Evolutionary conservation across 2,113 vertebrate genomes (phyloP).

Genomic region (Meriones unguiculatus): DNA sequence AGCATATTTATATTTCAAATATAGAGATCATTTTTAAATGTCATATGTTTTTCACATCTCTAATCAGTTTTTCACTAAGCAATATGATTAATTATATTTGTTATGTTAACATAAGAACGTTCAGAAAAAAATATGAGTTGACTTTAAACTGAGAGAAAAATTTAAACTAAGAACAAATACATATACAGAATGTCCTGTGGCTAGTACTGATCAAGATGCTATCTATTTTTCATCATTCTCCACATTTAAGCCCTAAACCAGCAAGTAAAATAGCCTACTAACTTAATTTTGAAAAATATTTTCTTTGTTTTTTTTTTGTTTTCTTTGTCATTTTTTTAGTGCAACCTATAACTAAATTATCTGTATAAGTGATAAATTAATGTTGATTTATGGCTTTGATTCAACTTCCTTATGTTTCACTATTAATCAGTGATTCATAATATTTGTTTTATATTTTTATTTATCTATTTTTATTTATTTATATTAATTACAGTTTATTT

Average conservation of each 20-base stretch:
- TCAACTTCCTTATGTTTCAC: conserved; percentile 47
- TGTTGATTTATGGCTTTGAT: conserved; percentile 31
- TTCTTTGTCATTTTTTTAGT: conserved; percentile 16
- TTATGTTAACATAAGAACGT: not conserved
- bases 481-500: no score
- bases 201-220: conserved; percentile 2
- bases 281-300: conserved; percentile 52
- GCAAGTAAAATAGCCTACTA: conserved; percentile 75
- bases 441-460: not conserved
- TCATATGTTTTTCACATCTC: not conserved
- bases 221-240: conserved; percentile 65
- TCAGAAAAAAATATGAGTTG: conserved; percentile 14
- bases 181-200: not conserved
- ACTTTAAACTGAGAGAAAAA: not conserved
- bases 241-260: conserved; percentile 77
- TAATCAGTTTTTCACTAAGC: conserved; percentile 1
- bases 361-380: conserved; percentile 17
- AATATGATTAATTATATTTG: conserved; percentile 16
- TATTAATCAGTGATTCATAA: conserved; percentile 54
- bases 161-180: not conserved
- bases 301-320: not conserved
- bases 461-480: no score
- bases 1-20: not conserved
- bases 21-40: conserved; percentile 21
- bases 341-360: not conserved